phyloP scores from a whole-genome alignment of 2,797 vertebrate genomes.

The Taenioides sp. region DNA sequence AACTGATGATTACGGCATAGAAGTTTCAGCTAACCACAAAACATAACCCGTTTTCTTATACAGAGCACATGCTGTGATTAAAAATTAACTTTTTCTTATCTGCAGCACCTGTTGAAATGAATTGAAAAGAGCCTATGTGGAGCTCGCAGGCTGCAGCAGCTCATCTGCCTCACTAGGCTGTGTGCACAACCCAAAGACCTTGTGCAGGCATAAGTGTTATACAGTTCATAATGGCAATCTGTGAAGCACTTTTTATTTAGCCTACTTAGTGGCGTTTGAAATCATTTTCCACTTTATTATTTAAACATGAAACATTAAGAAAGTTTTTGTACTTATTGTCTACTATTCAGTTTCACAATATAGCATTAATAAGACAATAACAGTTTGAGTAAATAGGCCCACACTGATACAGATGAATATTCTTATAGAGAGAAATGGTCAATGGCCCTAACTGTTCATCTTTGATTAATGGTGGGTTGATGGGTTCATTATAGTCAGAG shows the following conservation, averaged over 20 bases:
- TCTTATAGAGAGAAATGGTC: not conserved
- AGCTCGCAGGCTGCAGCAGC: no score
- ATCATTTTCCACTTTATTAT: no score
- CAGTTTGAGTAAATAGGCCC: not conserved
- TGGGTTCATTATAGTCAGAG: no score
- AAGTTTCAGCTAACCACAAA: not conserved
- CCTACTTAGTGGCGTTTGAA: no score
- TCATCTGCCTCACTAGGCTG: no score
- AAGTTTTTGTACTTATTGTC: no score
- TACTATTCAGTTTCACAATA: not conserved
- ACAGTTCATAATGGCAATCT: no score
- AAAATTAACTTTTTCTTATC: not conserved
- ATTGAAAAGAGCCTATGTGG: not conserved
- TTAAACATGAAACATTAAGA: no score
- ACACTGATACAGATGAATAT: not conserved
- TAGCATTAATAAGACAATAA: not conserved
- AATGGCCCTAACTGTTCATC: not conserved
- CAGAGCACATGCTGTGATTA: not conserved
- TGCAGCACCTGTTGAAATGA: not conserved
- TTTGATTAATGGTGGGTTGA: not conserved
- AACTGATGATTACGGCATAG: slow-evolving; percentile 17
- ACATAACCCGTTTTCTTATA: not conserved
- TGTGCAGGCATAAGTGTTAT: no score
- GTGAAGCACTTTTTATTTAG: no score
- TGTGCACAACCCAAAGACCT: no score